Conservation (phyloP, 2,797 vertebrate genomes). For the Poliocrania exsul region DNA sequence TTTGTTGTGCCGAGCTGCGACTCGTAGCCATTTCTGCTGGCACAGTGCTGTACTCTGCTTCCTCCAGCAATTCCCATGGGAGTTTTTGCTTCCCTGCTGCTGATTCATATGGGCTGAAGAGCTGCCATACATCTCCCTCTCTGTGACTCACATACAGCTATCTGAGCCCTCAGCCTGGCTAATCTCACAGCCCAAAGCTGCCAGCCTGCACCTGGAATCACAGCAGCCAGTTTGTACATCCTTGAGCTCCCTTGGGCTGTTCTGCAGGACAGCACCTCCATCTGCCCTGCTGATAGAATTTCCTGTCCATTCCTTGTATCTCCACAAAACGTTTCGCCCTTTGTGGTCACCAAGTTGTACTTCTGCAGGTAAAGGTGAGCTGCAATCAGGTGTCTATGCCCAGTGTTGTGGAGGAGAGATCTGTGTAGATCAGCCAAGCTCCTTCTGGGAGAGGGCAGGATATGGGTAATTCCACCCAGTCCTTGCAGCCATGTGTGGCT, state of each 20-base stretch:
- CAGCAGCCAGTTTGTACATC: not conserved
- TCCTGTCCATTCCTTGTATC: not conserved
- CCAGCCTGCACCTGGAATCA: not conserved
- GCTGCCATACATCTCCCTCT: not conserved
- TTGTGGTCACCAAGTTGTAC: not conserved
- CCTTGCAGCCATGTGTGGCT: not conserved
- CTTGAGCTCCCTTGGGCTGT: not conserved
- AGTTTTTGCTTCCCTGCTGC: not conserved
- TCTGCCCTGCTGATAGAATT: not conserved
- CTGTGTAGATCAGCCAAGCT: no score
- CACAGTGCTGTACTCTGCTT: not conserved
- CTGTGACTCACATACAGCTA: not conserved
- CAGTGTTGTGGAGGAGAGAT: accelerated
- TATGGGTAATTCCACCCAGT: not conserved
- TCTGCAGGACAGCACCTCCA: not conserved
- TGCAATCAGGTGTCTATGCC: accelerated
- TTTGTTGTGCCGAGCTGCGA: not conserved
- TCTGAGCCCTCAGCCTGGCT: not conserved
- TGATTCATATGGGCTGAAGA: not conserved
- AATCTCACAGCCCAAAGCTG: not conserved
- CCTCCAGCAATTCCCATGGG: not conserved
- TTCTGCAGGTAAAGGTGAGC: not conserved
- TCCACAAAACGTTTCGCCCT: not conserved
- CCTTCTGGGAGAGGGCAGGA: not conserved
- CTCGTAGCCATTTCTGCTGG: not conserved